Percentiles rank a stretch among this genome's conserved stretches.
Evolutionary conservation across 2,113 vertebrate genomes (phyloP).

Genomic region (Neogale vison): DNA sequence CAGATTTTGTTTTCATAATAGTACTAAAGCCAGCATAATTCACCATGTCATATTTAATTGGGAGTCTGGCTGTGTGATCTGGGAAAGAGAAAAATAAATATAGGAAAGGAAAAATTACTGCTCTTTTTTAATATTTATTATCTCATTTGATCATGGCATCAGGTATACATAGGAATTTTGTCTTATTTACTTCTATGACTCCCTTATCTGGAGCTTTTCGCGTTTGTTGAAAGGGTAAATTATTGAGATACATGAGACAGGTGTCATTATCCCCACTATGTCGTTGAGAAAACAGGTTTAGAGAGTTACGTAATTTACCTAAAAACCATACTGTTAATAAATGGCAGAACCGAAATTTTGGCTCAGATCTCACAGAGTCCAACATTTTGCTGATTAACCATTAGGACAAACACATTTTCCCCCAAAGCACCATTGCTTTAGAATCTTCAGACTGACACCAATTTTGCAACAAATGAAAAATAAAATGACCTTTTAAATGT

Average conservation of each 20-base stretch:
- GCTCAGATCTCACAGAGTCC: not conserved
- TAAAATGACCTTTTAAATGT: not conserved
- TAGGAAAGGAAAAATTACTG: not conserved
- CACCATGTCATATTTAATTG: not conserved
- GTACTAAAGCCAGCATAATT: not conserved
- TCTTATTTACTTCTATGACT: not conserved
- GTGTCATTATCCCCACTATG: not conserved
- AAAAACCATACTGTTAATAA: not conserved
- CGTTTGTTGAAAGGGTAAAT: not conserved
- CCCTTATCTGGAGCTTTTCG: not conserved
- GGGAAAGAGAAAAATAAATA: not conserved
- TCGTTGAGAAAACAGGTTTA: not conserved
- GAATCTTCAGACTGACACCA: not conserved
- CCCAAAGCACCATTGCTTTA: not conserved
- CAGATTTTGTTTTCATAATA: constrained; percentile 16
- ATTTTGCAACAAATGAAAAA: not conserved
- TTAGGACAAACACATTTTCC: not conserved
- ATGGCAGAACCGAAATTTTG: not conserved
- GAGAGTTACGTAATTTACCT: not conserved
- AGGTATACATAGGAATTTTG: not conserved
- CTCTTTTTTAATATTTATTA: not conserved
- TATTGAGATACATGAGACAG: not conserved
- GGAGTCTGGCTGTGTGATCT: not conserved
- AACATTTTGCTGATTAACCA: not conserved
- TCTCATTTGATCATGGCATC: not conserved